Base-by-base conservation (phyloP, 2,888 invertebrate genomes). In the Thera obeliscata region DNA sequence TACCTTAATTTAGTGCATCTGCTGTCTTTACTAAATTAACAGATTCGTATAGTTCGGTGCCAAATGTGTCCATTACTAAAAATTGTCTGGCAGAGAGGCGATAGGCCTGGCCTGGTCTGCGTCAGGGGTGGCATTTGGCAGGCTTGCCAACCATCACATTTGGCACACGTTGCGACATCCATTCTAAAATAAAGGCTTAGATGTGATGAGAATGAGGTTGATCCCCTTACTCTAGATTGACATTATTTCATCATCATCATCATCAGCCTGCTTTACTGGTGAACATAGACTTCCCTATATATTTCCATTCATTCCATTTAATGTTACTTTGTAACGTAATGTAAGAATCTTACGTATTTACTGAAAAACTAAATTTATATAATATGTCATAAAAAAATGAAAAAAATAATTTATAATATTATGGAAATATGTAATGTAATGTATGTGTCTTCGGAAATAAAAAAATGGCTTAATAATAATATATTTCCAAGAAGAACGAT, bases 61-160 rank as follows among this genome's bases (percentile, higher is more conserved):
- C 70, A 70, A 70, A 67, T 67, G 67, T 67, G 59, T 50, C 64
- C 62, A 67, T 70, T 67, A 70, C 62, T 67, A 67, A 67, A 67
- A 70, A 61, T 64, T 63, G 66, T 50, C 65, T 66, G 66, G 60
- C 62, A 56, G 38, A 35, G 46, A 56, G 58, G 55, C 63, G 54
- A 66, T 71, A 67, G 71, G 74, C 70, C 68, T 58, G 55, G 9
- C 52, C 43, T 33, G 52, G 0, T 49, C 49, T 59, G 12, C 58
- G 64, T 46, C 50, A 56, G 55, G 59, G 60, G 59, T 49, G 63
- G 56, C 66, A 36, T 41, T 60, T 60, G 65, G 66, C 66, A 35
- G 48, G 56, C 46, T 54, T 62, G 71, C 63, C 69, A 67, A 66
- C 65, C 59, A 35, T 67, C 70, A 61, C 69, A 69, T 72, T 72